Conservation (phyloP, 2,888 invertebrate species). For the Xylocampa areola region DNA sequence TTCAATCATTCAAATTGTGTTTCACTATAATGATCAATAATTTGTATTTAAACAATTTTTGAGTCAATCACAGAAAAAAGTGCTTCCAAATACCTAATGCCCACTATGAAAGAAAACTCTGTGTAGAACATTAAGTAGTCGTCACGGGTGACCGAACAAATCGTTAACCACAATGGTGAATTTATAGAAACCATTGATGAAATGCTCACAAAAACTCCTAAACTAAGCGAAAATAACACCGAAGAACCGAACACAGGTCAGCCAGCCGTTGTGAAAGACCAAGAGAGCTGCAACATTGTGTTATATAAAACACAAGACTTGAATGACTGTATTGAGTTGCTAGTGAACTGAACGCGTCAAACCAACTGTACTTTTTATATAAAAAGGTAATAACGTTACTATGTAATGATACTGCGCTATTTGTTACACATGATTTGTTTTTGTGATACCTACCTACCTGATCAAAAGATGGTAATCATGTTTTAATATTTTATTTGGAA, state of each 20-base stretch:
- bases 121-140: constrained; percentile 23
- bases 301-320: constrained; percentile 85
- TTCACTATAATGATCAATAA: too few relatives aligned
- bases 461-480: constrained; percentile 10
- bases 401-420: constrained; percentile 44
- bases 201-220: constrained; percentile 44
- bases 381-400: constrained; percentile 60
- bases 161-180: constrained; percentile 30
- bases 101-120: constrained; percentile 9
- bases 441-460: too few relatives aligned
- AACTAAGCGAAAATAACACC: constrained; percentile 35
- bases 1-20: too few relatives aligned
- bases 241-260: constrained; percentile 62
- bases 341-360: constrained; percentile 66
- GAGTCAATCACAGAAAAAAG: neutral
- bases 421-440: constrained; percentile 47
- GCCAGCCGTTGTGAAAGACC: constrained; percentile 76
- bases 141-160: constrained; percentile 28
- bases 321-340: constrained; percentile 70
- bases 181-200: constrained; percentile 40
- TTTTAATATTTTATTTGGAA: neutral
- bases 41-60: too few relatives aligned
- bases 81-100: neutral
- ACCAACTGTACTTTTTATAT: constrained; percentile 68
- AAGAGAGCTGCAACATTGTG: constrained; percentile 72